Base-by-base conservation (phyloP, 2,888 invertebrate genomes). In the Diarsia rubi region DNA sequence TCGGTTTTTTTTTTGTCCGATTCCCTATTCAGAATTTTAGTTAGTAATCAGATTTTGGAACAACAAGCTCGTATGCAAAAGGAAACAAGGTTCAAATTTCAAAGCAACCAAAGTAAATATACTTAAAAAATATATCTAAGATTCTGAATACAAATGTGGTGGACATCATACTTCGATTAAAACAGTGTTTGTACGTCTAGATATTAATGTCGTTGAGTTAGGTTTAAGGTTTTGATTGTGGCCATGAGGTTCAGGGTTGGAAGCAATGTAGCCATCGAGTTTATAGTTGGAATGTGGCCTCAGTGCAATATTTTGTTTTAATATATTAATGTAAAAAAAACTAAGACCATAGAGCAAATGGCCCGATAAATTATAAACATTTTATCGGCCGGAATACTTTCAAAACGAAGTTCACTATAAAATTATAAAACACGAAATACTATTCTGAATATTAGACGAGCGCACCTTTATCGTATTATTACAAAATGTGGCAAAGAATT, bases 141-240 rank as follows among this genome's bases (percentile, higher is more conserved):
- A 59, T 31, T 78, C 31, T 68, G 3, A 68, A 49, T 78, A 49
- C 21, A 16, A 24, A 21, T 42, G 16, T 16, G 8, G n/a, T 19
- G 37, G n/a, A 37, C n/a, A 14, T 42, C 21, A 37, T 37, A 21
- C 37, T 42, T 42, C 42, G 37, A 62, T 62, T 62, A 14, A 37
- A 42, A 42, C n/a, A 62, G 14, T 42, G n/a, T 42, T 57, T 57
- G 4, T 14, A 14, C 47, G 9, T 60, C 57, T 37, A 59, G 27
- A 52, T 64, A 72, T 59, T 11, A 42, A 52, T 65, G 47, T 78
- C 54, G 60, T 47, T 54, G 12, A 42, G 31, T 68, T 78, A 80
- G 64, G 3, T 57, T 59, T 72, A 16, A 42, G 52, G 75, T 70
- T 78, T 86, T 69, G 57, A 80, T 37, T 69, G 31, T 83, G 84